These are phyloP conservation scores for Leptopilina myrica DNA, from an alignment of 2,888 invertebrate genomes.

Conservation along the genomic window DNA sequence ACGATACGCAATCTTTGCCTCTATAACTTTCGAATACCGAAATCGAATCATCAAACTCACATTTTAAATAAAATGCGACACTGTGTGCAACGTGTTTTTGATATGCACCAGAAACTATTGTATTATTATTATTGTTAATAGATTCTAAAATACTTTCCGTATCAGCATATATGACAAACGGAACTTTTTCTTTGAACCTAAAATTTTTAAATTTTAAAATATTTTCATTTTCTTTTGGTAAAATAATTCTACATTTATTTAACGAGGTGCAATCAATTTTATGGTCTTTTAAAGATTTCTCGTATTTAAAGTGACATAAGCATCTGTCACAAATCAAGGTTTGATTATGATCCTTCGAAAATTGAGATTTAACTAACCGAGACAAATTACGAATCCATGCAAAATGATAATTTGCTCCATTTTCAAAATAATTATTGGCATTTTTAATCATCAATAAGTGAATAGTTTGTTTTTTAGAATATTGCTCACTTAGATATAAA, in stretches of 20 bases:
- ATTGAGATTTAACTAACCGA: constrained; percentile 45
- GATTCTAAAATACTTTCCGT: constrained; percentile 50
- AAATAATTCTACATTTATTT: constrained; percentile 44
- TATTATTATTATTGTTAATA: neutral
- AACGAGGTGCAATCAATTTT: constrained; percentile 37
- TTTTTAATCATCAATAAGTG: neutral
- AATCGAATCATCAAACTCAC: constrained; percentile 7
- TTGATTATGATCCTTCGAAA: constrained; percentile 20
- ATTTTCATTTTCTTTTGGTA: constrained; percentile 44
- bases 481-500: neutral
- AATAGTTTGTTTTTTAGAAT: neutral
- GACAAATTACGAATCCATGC: constrained; percentile 50
- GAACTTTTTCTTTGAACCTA: constrained; percentile 46
- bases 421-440: neutral
- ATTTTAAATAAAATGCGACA: constrained; percentile 34
- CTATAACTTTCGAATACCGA: neutral
- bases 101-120: neutral
- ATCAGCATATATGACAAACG: constrained; percentile 51
- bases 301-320: constrained; percentile 43
- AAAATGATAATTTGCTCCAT: constrained; percentile 37
- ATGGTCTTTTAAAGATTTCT: constrained; percentile 44
- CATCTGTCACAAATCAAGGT: constrained; percentile 48
- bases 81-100: constrained; percentile 9
- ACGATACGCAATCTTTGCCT: neutral
- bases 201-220: constrained; percentile 49